A percentile compares a stretch with the other conserved stretches of the same genome.
phyloP scores from a whole-genome alignment of 2,113 vertebrate species.

The Machaerirhynchus nigripectus region DNA sequence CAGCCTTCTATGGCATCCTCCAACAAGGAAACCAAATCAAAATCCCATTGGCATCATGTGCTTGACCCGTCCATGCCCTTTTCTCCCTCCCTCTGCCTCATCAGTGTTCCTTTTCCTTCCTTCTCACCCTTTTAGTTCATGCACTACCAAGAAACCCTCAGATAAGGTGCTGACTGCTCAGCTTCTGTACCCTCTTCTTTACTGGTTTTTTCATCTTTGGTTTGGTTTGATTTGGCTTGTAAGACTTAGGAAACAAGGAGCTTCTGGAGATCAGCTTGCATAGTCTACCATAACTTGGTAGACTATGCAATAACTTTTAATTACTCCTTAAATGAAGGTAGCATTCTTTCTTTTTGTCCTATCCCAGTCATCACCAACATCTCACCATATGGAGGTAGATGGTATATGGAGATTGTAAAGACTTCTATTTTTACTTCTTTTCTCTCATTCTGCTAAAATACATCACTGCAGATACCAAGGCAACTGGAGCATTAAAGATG shows the following conservation, averaged over 20 bases:
- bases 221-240: not conserved
- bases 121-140: accelerated
- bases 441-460: not conserved
- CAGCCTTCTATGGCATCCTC: not conserved
- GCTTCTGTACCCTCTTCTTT: not conserved
- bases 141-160: not conserved
- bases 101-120: not conserved
- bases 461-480: not conserved
- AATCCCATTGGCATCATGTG: accelerated
- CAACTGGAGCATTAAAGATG: not conserved
- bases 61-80: accelerated
- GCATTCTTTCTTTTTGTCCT: not conserved
- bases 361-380: not conserved
- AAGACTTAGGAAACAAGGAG: not conserved
- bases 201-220: not conserved
- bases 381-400: not conserved
- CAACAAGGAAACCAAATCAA: not conserved
- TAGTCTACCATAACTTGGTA: not conserved
- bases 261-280: not conserved
- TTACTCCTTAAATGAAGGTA: not conserved
- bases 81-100: not conserved
- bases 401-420: not conserved
- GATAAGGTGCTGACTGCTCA: not conserved
- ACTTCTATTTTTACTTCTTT: not conserved
- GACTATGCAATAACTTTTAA: not conserved